Base-by-base conservation (phyloP, 2,888 invertebrate species). In the Parnassius mnemosyne region DNA sequence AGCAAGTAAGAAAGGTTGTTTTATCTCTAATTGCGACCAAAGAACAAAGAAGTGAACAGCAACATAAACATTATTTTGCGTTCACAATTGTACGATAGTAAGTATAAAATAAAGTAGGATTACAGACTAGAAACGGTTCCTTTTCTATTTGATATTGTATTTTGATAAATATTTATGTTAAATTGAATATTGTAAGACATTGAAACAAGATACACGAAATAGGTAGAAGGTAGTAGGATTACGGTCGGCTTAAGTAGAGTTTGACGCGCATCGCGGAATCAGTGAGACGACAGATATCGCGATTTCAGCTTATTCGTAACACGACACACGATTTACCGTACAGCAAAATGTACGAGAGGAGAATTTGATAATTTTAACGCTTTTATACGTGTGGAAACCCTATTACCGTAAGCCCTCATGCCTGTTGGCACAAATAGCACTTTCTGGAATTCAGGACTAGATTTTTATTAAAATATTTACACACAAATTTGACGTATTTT, bases 211-310 rank as follows among this genome's bases (percentile, higher is more conserved):
- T n/a, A 56, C 55, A 25, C 41, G 34, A 44, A 50, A 56, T 20
- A 41, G 34, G 16, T 41, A 51, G 57, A 47, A 54, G 16, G 46
- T 58, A 51, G 53, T 42, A 63, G 67, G 72, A 72, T 76, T 73
- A 72, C 58, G 71, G 65, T 69, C 64, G 71, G 71, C 72, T 77
- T 76, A 76, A 72, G 69, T 67, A 63, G 71, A 72, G 74, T 76
- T 74, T 70, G 67, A 68, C 65, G 62, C 70, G 69, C 50, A 54
- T 55, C 44, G 44, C 54, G 34, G 44, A 58, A 44, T 63, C 54
- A 51, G 54, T 58, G 51, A 59, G 54, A 58, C 50, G 58, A 46
- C 58, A 55, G 46, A 63, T n/a, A 63, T 63, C 47, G 53, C 43
- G 57, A 57, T 54, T 62, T 54, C 41, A 41, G 62, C 44, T 54